phyloP scores from a whole-genome alignment of 1,140 invertebrate genomes.

The Muscidifurax raptorellus region DNA sequence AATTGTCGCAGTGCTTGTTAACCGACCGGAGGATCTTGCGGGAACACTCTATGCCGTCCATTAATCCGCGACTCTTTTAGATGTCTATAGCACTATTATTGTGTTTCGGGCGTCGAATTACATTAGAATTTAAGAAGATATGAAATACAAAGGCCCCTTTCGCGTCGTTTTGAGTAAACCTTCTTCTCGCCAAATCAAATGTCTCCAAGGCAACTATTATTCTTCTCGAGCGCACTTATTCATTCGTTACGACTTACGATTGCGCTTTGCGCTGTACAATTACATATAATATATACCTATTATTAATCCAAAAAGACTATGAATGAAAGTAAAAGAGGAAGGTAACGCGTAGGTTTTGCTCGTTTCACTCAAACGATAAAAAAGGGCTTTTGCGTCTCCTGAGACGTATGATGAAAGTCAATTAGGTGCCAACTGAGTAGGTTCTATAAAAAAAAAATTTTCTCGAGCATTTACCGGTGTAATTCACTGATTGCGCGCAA shows the following conservation, averaged over 20 bases:
- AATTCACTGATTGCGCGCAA: background rate
- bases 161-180: constrained; percentile 31
- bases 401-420: constrained; percentile 35
- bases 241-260: background rate
- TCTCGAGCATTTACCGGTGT: background rate
- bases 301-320: background rate
- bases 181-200: background rate
- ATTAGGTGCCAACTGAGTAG: constrained; percentile 34
- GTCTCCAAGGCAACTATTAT: background rate
- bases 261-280: background rate
- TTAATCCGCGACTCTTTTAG: constrained; percentile 64
- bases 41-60: constrained; percentile 72
- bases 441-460: constrained; percentile 41
- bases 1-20: constrained; percentile 52
- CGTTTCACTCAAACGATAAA: constrained; percentile 23
- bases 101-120: constrained; percentile 35
- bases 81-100: constrained; percentile 55
- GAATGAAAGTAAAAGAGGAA: background rate
- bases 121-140: constrained; percentile 42
- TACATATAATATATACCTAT: background rate
- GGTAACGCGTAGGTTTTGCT: background rate
- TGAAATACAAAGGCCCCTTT: constrained; percentile 5
- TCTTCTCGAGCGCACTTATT: background rate
- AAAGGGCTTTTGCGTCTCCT: constrained; percentile 38
- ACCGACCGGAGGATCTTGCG: constrained; percentile 70